Conservation (phyloP, 2,113 vertebrate species). For the Falco punctatus region DNA sequence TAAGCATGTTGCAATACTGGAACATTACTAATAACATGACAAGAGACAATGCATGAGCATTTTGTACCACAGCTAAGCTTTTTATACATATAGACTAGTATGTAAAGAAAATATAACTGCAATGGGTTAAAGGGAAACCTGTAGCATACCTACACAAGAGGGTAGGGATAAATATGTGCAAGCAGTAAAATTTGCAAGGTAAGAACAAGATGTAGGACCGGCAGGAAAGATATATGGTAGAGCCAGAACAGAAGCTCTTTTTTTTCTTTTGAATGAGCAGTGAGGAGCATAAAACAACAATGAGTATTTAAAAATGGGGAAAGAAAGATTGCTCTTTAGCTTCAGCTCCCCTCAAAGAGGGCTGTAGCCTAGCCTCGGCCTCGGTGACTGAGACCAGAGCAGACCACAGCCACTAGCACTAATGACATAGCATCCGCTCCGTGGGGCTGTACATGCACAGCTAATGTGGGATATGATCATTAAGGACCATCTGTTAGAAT, state of each 20-base stretch:
- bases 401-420: neutral
- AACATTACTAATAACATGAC: neutral
- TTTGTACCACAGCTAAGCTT: neutral
- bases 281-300: neutral
- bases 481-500: neutral
- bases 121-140: neutral
- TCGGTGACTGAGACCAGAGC: neutral
- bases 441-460: fast-evolving
- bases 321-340: neutral
- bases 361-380: neutral
- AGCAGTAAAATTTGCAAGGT: neutral
- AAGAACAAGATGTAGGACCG: neutral
- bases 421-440: fast-evolving
- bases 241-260: neutral
- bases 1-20: neutral
- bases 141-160: fast-evolving
- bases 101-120: neutral
- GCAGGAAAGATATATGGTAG: neutral
- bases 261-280: neutral
- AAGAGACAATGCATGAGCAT: neutral
- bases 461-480: neutral
- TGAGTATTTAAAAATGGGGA: neutral
- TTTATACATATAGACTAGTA: neutral
- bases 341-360: neutral
- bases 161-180: neutral